Evolutionary conservation across 2,888 invertebrate species (phyloP), one percentile per base, ranked within the genome.

Genomic region (Philhelius pedissequus): DNA sequence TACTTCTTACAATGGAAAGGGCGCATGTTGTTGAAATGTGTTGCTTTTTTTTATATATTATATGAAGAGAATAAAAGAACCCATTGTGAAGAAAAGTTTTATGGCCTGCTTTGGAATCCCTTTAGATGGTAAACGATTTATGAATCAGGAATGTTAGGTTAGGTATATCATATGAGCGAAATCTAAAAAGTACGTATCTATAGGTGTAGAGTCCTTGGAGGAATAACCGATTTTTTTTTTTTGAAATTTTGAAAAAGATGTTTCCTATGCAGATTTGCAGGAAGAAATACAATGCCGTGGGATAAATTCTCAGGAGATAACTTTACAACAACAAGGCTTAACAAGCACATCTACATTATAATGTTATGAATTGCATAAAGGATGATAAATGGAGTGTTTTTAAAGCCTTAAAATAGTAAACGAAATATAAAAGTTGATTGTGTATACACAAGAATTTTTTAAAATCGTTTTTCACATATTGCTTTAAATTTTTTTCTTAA

Each of bases 1-100:
- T 40, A 25, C 25, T 5, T 5, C 3, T 25, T 35, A 62, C 43
- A 62, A 62, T 38, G 15, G 7, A 15, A 60, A 27, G 43, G 27
- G 27, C 18, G n/a, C 18, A 62, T 38, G 27, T 27, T 62, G 40
- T 43, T 62, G 62, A 62, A 62, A 62, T 62, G 25, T 62, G 43
- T 30, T 43, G 18, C 62, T 43, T 43, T 27, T 35, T 20, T 38
- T 2, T 1, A 5, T 38, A n/a, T 15, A 38, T 38, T 38, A 38
- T 35, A 3, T 35, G 13, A 13, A 3, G 1, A n/a, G 3, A 38
- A 40, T n/a, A n/a, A 18, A 1, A 54, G 5, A 56, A 22, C 22
- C 38, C 22, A 58, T 27, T 27, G 6, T 27, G 18, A 27, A 13
- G 9, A 13, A 58, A 40, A 38, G 38, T 38, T 58, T 58, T 35